Base-by-base conservation (phyloP, 2,113 vertebrate genomes). In the Dasyprocta punctata region DNA sequence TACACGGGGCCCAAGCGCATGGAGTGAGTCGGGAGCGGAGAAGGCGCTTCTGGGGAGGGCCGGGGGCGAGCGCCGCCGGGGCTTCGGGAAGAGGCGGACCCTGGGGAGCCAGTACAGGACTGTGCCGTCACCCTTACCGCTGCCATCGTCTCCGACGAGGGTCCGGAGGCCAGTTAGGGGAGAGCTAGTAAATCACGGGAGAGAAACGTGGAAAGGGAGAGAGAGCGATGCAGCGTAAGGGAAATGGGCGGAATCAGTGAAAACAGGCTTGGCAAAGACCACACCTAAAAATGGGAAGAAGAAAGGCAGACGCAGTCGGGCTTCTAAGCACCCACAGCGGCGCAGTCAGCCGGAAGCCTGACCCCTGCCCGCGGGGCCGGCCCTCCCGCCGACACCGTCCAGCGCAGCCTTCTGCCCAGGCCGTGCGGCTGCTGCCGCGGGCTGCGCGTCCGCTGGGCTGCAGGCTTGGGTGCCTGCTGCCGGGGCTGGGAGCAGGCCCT, bases 1-100 rank as follows among this genome's bases (percentile, higher is more conserved):
- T 99, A 99, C 71, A 99, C 99, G 0, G 99, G 99, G 77, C 98
- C 98, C 10, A 99, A 99, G 22, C 98, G 99, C 22, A 98, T 84
- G 1, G 99, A 99, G 99, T 99, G 98, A 99, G 99, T 99, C 38
- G 14, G 61, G 84, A 71, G 90, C n/a, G n/a, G n/a, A n/a, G n/a
- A n/a, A n/a, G n/a, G n/a, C n/a, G n/a, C n/a, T n/a, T n/a, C n/a
- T n/a, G n/a, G n/a, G n/a, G n/a, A n/a, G n/a, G n/a, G n/a, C n/a
- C n/a, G n/a, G n/a, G n/a, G n/a, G n/a, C n/a, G n/a, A n/a, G n/a
- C n/a, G n/a, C n/a, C n/a, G 30, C 47, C 5, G 7, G 0, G 73
- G 26, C 24, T 11, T 49, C 28, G 28, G 60, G 63, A 4, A 3
- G 81, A 88, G 88, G n/a, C 28, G 16, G 36, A n/a, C 7, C 2